phyloP scores from a whole-genome alignment of 2,113 vertebrate genomes.

The Xenopus borealis region DNA sequence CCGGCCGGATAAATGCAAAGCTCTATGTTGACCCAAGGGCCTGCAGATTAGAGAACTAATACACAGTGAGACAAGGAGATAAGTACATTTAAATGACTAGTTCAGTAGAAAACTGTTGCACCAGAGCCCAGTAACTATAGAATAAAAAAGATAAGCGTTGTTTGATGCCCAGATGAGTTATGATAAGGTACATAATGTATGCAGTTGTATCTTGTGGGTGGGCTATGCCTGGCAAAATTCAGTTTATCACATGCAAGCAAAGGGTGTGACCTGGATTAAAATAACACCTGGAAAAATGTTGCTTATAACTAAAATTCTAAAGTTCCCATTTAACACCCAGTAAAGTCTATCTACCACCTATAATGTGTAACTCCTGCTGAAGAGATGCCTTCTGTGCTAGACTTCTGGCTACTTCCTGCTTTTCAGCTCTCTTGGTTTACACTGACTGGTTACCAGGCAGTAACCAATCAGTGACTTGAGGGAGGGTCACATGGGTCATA shows the following conservation, averaged over 20 bases:
- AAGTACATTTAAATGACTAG: slow-evolving; percentile 24
- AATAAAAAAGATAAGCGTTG: slow-evolving; percentile 14
- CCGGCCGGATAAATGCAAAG: slow-evolving; percentile 33
- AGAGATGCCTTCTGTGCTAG: too few relatives aligned
- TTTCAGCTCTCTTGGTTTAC: too few relatives aligned
- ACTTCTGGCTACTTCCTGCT: too few relatives aligned
- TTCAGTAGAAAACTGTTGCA: slow-evolving; percentile 27
- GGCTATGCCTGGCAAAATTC: background rate
- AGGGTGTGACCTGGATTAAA: slow-evolving; percentile 34
- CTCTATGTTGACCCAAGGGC: slow-evolving; percentile 37
- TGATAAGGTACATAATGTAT: slow-evolving; percentile 17
- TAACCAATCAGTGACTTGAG: too few relatives aligned
- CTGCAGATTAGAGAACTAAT: slow-evolving; percentile 34
- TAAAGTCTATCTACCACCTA: too few relatives aligned
- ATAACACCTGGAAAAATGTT: background rate
- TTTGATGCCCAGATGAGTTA: slow-evolving; percentile 27
- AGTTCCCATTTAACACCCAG: too few relatives aligned
- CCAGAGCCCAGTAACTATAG: slow-evolving; percentile 9
- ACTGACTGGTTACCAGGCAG: too few relatives aligned
- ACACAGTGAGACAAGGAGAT: slow-evolving; percentile 37
- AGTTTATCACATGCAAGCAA: slow-evolving; percentile 12
- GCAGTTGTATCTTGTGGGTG: slow-evolving; percentile 12
- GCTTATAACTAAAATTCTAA: too few relatives aligned
- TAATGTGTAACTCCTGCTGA: too few relatives aligned
- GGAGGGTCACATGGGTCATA: too few relatives aligned